These are phyloP conservation scores for Venustaconcha ellipsiformis DNA, from an alignment of 1,140 invertebrate genomes.

Conservation along the genomic window DNA sequence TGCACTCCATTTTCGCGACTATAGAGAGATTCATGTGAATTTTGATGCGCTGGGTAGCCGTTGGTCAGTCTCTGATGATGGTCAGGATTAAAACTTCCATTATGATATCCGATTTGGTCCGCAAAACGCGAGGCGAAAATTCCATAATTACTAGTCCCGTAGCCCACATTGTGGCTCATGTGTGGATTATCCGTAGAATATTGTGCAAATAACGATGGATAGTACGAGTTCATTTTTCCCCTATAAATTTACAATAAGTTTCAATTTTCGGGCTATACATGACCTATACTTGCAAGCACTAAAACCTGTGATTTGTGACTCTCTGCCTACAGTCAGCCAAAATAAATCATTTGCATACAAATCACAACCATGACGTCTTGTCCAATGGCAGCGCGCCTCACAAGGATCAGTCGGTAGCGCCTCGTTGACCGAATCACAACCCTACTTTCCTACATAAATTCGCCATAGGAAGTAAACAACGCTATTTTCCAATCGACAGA, in stretches of 20 bases:
- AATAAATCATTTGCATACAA: conserved; percentile 61
- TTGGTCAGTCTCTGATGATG: conserved; percentile 40
- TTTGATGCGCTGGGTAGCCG: conserved; percentile 46
- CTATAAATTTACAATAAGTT: conserved; percentile 50
- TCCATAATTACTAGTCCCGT: conserved; percentile 54
- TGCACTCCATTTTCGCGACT: conserved; percentile 35
- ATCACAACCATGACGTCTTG: conserved; percentile 33
- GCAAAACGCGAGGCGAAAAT: conserved; percentile 56
- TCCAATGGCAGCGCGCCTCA: conserved; percentile 51
- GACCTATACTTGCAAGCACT: conserved; percentile 49
- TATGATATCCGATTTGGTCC: conserved; percentile 56
- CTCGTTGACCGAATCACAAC: conserved; percentile 38
- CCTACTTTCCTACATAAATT: conserved; percentile 15
- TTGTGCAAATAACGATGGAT: conserved; percentile 58
- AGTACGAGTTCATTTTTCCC: conserved; percentile 62
- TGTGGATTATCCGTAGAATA: conserved; percentile 56
- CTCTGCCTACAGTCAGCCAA: conserved; percentile 47
- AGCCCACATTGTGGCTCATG: conserved; percentile 50
- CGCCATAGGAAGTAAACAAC: conserved; percentile 9
- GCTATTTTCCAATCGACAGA: conserved; percentile 19
- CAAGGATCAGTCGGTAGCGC: conserved; percentile 25
- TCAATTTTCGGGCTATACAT: conserved; percentile 53
- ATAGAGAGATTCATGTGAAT: conserved; percentile 32
- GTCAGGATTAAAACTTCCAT: conserved; percentile 41
- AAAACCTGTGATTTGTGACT: conserved; percentile 59